phyloP scores from a whole-genome alignment of 2,888 invertebrate genomes.

The Sinelater perroti region DNA sequence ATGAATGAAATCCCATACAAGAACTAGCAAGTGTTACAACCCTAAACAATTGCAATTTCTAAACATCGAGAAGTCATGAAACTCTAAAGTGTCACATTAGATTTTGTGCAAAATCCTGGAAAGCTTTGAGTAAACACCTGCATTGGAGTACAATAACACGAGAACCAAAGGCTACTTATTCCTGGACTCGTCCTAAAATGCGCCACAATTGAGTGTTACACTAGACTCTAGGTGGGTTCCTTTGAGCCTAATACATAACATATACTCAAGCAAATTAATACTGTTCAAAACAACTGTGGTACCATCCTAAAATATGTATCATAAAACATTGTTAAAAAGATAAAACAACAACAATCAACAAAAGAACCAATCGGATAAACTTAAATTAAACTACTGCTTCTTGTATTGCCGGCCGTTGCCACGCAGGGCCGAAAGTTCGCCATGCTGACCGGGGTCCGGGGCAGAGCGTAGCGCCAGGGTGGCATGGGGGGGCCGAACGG shows the following conservation, averaged over 20 bases:
- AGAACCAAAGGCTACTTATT: constrained; percentile 20
- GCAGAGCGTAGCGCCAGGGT: constrained; percentile 24
- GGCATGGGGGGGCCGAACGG: constrained; percentile 39
- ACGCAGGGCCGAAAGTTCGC: constrained; percentile 15
- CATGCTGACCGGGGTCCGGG: constrained; percentile 13
- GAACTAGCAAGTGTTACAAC: constrained; percentile 33
- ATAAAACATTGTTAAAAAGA: constrained; percentile 20
- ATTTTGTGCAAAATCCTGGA: constrained; percentile 31
- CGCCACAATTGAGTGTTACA: no score
- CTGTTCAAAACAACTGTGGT: constrained; percentile 24
- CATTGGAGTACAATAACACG: constrained; percentile 27
- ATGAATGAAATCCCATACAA: constrained; percentile 24
- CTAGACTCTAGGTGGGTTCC: no score
- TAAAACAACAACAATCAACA: constrained; percentile 35
- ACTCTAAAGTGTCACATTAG: constrained; percentile 31
- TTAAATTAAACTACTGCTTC: constrained; percentile 27
- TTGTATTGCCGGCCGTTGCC: constrained; percentile 21
- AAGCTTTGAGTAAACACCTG: constrained; percentile 31
- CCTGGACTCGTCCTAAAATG: no score
- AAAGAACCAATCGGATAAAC: constrained; percentile 4
- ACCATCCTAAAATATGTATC: no score
- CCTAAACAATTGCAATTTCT: constrained; percentile 34
- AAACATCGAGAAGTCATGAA: constrained; percentile 33
- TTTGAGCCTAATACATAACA: constrained; percentile 14
- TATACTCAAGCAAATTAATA: constrained; percentile 29